Evolutionary conservation across 2,888 invertebrate species (phyloP).

Genomic region (Pyrrhosoma nymphula): DNA sequence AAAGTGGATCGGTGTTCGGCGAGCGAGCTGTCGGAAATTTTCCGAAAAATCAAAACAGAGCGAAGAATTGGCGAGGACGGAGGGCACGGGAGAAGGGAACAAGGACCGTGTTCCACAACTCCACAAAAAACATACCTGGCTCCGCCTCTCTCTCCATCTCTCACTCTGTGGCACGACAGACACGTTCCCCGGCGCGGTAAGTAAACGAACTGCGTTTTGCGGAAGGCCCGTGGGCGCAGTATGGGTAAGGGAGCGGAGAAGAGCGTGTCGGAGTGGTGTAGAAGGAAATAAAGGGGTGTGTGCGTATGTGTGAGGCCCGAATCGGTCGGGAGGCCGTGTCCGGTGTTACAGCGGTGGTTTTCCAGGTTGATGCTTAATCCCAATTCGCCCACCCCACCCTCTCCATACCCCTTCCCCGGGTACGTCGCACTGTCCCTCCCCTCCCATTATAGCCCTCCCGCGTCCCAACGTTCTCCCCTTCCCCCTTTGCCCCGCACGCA

Average conservation of each 20-base stretch:
- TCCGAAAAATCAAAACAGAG: no score
- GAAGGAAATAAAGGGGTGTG: background rate
- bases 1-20: no score
- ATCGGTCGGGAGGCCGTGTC: constrained; percentile 42
- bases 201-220: constrained; percentile 29
- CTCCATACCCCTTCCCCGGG: background rate
- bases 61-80: background rate
- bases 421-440: background rate
- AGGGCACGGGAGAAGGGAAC: background rate
- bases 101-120: background rate
- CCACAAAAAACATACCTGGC: background rate
- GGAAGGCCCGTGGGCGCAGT: background rate
- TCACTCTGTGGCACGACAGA: background rate
- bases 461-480: background rate
- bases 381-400: background rate
- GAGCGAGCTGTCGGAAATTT: no score
- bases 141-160: background rate
- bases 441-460: background rate
- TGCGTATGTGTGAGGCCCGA: background rate
- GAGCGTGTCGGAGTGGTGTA: background rate
- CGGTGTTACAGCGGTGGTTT: constrained; percentile 60
- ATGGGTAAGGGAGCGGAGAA: background rate
- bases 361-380: constrained; percentile 65
- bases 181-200: constrained; percentile 58
- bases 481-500: constrained; percentile 9